phyloP scores from a whole-genome alignment of 2,888 invertebrate species.

The Lasioglossum pauxillum region DNA sequence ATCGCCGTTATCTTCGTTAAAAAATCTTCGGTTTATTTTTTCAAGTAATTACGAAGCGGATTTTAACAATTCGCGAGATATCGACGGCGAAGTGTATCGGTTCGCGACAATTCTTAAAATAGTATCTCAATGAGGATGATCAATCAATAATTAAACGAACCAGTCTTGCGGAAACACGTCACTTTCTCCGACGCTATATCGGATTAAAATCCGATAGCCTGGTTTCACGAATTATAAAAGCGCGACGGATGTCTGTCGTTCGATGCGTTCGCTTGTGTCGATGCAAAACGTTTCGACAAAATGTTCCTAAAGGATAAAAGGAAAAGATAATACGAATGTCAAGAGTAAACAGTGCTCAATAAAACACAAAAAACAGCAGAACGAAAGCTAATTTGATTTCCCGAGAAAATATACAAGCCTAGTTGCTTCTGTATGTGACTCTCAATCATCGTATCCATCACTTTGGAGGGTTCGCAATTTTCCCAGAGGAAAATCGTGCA shows the following conservation, averaged over 20 bases:
- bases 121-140: neutral
- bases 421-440: neutral
- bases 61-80: neutral
- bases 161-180: neutral
- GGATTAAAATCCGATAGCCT: conserved; percentile 4
- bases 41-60: neutral
- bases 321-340: neutral
- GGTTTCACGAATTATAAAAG: neutral
- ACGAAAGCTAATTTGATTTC: neutral
- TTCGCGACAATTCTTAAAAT: neutral
- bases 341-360: neutral
- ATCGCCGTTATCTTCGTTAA: neutral
- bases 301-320: neutral
- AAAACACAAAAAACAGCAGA: neutral
- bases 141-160: conserved; percentile 7
- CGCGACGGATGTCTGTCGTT: neutral
- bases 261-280: neutral
- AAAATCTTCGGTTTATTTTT: neutral
- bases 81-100: neutral
- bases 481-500: neutral
- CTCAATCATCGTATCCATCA: neutral
- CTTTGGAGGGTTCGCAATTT: neutral
- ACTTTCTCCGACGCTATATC: neutral
- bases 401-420: neutral
- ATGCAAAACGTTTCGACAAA: neutral